These are phyloP conservation scores for Myotis myotis DNA, from an alignment of 2,797 vertebrate species.

Conservation along the genomic window DNA sequence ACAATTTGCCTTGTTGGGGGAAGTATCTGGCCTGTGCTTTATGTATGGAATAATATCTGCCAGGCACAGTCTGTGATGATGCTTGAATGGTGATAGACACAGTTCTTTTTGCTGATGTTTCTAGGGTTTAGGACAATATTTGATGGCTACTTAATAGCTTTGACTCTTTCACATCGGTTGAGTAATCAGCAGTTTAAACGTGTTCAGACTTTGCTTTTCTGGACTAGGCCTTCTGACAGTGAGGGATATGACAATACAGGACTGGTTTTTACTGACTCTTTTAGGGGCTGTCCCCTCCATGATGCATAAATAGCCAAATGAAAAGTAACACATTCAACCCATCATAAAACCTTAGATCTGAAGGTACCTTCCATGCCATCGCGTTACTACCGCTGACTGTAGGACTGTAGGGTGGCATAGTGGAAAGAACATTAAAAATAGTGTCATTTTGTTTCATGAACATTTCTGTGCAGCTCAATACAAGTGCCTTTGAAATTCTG, in stretches of 20 bases:
- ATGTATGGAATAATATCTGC: constrained; percentile 15
- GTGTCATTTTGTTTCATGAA: constrained; percentile 32
- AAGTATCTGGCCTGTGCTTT: constrained; percentile 58
- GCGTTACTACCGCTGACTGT: not conserved
- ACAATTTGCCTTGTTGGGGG: constrained; percentile 60
- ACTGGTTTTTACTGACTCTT: not conserved
- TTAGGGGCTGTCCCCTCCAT: not conserved
- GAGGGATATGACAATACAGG: not conserved
- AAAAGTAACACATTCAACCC: not conserved
- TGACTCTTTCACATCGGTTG: not conserved
- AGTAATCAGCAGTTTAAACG: constrained; percentile 6
- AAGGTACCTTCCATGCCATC: not conserved
- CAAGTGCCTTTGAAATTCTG: constrained; percentile 52
- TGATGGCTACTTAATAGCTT: not conserved
- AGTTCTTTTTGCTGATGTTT: constrained; percentile 42
- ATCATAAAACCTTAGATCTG: not conserved
- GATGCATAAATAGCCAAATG: not conserved
- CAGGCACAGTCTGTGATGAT: not conserved
- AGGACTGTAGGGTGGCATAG: too few relatives aligned
- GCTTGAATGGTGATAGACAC: not conserved
- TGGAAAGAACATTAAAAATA: constrained; percentile 9
- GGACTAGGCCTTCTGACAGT: not conserved
- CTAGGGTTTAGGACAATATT: not conserved
- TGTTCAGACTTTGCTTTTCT: not conserved
- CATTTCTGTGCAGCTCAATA: constrained; percentile 34